These are phyloP conservation scores for Dromaius novaehollandiae DNA, from an alignment of 2,113 vertebrate species.

Conservation along the genomic window DNA sequence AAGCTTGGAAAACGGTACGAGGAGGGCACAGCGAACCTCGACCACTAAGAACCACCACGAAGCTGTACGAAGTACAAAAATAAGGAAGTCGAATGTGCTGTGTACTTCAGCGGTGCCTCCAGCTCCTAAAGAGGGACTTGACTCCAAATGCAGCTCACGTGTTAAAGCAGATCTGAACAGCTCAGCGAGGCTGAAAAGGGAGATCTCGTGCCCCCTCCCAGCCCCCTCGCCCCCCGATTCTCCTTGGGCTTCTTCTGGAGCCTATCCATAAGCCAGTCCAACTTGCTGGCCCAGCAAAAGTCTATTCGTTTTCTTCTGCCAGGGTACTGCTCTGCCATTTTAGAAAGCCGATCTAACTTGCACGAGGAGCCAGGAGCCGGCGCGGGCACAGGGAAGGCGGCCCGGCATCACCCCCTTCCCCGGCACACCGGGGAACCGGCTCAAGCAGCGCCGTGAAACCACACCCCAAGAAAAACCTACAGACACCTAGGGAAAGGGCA, in stretches of 20 bases:
- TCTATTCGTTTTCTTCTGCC: accelerated
- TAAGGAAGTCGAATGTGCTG: background rate
- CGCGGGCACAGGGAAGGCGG: accelerated
- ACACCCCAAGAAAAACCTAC: background rate
- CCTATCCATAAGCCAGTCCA: accelerated
- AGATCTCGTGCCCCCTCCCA: background rate
- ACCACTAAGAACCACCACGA: background rate
- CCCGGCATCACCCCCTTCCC: no score
- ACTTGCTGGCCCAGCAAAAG: background rate
- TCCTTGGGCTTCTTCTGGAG: background rate
- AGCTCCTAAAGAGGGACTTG: accelerated
- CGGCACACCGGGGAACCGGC: no score
- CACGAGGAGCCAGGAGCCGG: accelerated
- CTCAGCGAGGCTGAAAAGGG: background rate
- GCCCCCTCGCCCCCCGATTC: background rate
- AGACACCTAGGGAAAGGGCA: background rate
- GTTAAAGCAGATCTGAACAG: background rate
- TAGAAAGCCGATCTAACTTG: accelerated
- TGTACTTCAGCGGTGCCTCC: accelerated
- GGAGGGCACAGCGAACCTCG: background rate
- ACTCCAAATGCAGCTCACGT: accelerated
- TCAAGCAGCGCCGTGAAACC: accelerated
- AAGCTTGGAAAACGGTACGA: accelerated
- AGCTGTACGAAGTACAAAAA: background rate
- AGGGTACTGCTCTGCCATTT: accelerated